Base-by-base conservation (phyloP, 2,797 vertebrate species). In the Ctenopoma kingsleyae region DNA sequence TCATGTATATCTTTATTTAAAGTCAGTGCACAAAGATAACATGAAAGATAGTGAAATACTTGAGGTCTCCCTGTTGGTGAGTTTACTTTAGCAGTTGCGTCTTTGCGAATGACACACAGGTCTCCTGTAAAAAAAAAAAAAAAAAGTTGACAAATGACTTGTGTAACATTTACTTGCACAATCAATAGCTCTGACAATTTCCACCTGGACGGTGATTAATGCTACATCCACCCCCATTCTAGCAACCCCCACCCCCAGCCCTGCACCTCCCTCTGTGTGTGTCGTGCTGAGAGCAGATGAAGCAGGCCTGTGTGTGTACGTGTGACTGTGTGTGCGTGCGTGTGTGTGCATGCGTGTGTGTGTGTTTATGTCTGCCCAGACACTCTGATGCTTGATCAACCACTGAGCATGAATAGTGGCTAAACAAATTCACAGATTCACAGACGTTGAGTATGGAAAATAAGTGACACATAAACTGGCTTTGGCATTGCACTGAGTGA, bases 141-240 rank as follows among this genome's bases (percentile, higher is more conserved):
- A 74, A 95, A 94, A 94, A 95, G 86, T 92, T 95, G 95, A 97
- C 94, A 96, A 97, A 97, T 96, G 94, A 95, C 93, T 96, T 94
- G 89, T 95, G 94, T 97, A 97, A 98, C 96, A 97, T 96, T 96
- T 95, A 94, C 94, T 96, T 96, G 95, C 94, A 93, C 95, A 95
- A 97, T 97, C 95, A 91, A 96, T 97, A 96, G 90, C 93, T 90
- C 93, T 95, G 95, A 96, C 93, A 96, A 97, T 97, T 96, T 96
- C 94, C 94, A 92, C 92, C 95, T 96, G 93, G 95, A 95, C 94
- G 88, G 92, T 97, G 95, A 98, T 97, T 96, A 96, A 96, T 97
- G 92, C 93, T 88, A 74, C 87, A 90, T 87, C 91, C 91, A 88
- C 84, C 91, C 87, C 86, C 88, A 87, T 83, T 90, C 87, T 82